phyloP scores from a whole-genome alignment of 2,797 vertebrate species.

The Parotocinclus haroldoi region DNA sequence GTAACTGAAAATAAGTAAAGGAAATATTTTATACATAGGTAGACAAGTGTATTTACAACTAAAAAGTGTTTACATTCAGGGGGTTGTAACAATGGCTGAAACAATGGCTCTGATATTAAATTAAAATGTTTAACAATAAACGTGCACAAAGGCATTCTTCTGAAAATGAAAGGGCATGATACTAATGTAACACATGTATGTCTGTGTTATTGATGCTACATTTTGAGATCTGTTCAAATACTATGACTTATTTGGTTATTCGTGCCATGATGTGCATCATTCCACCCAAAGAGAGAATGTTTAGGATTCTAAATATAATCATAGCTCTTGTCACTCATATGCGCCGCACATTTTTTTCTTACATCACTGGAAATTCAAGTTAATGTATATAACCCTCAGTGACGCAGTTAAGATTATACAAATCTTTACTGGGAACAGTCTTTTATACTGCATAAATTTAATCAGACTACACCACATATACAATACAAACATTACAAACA shows the following conservation, averaged over 20 bases:
- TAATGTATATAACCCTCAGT: background rate
- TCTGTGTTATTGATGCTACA: no score
- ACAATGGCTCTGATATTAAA: constrained; percentile 59
- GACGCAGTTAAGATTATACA: background rate
- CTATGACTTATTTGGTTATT: no score
- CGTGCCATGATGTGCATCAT: background rate
- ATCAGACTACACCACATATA: background rate
- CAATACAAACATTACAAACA: constrained; percentile 16
- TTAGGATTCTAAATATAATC: constrained; percentile 8
- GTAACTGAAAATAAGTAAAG: constrained; percentile 41
- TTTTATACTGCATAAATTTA: no score
- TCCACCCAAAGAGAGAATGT: background rate
- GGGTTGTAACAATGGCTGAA: constrained; percentile 50
- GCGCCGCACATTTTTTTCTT: constrained; percentile 41
- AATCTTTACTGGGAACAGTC: background rate
- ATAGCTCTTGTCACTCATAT: constrained; percentile 7
- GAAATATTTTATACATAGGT: constrained; percentile 69
- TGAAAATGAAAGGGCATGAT: no score
- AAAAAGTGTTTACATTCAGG: constrained; percentile 77
- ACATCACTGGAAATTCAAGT: background rate
- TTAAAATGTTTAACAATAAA: constrained; percentile 18
- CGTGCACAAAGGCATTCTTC: no score
- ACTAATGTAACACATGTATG: no score
- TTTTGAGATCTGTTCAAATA: no score
- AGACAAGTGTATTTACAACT: constrained; percentile 79